Conservation (phyloP, 2,888 invertebrate species). For the Xanthorhoe designata region DNA sequence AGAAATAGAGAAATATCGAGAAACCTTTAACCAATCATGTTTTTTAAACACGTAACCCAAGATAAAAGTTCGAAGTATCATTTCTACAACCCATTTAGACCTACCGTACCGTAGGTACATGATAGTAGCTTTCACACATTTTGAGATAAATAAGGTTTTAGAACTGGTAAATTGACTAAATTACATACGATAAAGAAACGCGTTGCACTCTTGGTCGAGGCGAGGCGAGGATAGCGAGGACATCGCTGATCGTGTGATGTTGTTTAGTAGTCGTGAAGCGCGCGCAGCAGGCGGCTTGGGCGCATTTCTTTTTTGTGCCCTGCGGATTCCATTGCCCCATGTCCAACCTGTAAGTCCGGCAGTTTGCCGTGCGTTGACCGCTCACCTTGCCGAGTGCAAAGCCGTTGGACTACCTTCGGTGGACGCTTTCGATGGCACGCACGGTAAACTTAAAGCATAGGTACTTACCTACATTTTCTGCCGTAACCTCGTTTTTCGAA, state of each 20-base stretch:
- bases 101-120: no score
- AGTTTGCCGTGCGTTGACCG: conserved; percentile 84
- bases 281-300: conserved; percentile 64
- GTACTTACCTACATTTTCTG: not conserved
- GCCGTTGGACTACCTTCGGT: conserved; percentile 72
- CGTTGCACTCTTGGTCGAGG: conserved; percentile 10
- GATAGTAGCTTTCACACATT: no score
- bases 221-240: conserved; percentile 11
- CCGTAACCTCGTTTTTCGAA: conserved; percentile 14
- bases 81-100: no score
- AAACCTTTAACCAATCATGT: no score
- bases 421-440: conserved; percentile 68
- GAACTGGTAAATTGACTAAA: no score
- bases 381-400: conserved; percentile 70
- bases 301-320: conserved; percentile 79
- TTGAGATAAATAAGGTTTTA: no score
- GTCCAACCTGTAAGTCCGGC: conserved; percentile 84
- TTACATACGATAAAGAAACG: conserved; percentile 5
- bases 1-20: no score
- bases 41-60: no score
- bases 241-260: conserved; percentile 46
- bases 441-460: conserved; percentile 31
- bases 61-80: no score
- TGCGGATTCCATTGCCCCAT: conserved; percentile 82
- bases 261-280: conserved; percentile 71